These are phyloP conservation scores for Leiothrix lutea DNA, from an alignment of 2,113 vertebrate genomes.

Conservation along the genomic window DNA sequence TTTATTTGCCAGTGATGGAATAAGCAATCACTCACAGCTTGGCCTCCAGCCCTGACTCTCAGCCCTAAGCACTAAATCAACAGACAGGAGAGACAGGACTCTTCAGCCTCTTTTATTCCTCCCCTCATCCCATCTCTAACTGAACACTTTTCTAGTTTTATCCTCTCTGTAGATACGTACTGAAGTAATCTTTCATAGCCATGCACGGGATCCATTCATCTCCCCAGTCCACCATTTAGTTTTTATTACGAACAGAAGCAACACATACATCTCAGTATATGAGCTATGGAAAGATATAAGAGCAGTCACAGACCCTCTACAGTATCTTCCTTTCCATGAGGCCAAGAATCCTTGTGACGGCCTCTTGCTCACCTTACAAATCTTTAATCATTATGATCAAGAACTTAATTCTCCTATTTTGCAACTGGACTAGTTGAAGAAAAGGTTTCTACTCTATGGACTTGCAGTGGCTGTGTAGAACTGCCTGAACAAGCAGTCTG, in stretches of 20 bases:
- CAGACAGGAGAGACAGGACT: neutral
- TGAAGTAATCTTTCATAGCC: neutral
- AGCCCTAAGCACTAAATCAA: neutral
- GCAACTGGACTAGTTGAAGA: neutral
- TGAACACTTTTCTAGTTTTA: neutral
- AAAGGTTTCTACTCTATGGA: neutral
- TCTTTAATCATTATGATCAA: neutral
- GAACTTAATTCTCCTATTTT: neutral
- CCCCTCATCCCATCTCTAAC: neutral
- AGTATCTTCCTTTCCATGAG: neutral
- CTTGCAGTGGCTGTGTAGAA: neutral
- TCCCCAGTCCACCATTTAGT: neutral
- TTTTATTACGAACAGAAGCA: neutral
- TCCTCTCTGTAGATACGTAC: neutral
- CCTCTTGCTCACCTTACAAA: neutral
- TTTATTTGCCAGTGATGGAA: neutral
- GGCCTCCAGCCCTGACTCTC: neutral
- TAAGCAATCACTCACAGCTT: neutral
- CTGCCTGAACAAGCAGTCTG: conserved; percentile 1
- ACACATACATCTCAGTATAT: neutral
- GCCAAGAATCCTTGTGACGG: neutral
- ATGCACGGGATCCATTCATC: neutral
- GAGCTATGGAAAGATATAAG: neutral
- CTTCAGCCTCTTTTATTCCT: neutral
- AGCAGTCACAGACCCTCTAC: neutral